Conservation (phyloP, 1,140 invertebrate species). For the Cotesia typhae region DNA sequence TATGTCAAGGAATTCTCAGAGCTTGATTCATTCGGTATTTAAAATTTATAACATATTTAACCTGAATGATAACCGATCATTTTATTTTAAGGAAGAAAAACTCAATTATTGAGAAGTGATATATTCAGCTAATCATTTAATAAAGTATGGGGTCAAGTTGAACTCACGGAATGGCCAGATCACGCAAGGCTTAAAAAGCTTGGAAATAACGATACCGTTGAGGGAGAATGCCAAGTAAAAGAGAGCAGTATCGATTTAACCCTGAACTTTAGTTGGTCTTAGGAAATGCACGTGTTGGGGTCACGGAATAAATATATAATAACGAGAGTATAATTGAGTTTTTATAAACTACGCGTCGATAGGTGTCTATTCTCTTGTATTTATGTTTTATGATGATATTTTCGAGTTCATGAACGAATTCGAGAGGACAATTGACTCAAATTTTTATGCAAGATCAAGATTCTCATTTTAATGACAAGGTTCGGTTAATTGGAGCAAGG, state of each 20-base stretch:
- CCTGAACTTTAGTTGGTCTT: constrained; percentile 60
- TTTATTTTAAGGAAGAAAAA: too few species aligned
- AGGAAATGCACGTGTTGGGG: constrained; percentile 42
- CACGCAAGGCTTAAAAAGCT: neutral
- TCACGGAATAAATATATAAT: constrained; percentile 49
- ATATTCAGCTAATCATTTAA: neutral
- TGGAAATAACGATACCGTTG: constrained; percentile 21
- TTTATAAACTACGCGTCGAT: neutral
- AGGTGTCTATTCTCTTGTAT: neutral
- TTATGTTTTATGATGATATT: neutral
- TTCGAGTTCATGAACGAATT: too few species aligned
- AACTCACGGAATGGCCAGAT: constrained; percentile 10
- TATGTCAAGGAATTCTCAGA: too few species aligned
- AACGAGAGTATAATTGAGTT: constrained; percentile 19
- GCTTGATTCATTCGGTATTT: too few species aligned
- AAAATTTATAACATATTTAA: too few species aligned
- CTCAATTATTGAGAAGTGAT: too few species aligned
- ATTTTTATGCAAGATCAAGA: too few species aligned
- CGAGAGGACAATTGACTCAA: neutral
- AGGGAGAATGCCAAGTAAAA: constrained; percentile 29
- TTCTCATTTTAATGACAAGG: too few species aligned
- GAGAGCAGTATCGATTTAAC: constrained; percentile 63
- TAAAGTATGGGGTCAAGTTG: constrained; percentile 1
- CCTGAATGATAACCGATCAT: too few species aligned
- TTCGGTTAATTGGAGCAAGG: too few species aligned